phyloP scores from a whole-genome alignment of 37 sponge, comb jelly and placozoan genomes.

The Cladorhizidae sp. region DNA sequence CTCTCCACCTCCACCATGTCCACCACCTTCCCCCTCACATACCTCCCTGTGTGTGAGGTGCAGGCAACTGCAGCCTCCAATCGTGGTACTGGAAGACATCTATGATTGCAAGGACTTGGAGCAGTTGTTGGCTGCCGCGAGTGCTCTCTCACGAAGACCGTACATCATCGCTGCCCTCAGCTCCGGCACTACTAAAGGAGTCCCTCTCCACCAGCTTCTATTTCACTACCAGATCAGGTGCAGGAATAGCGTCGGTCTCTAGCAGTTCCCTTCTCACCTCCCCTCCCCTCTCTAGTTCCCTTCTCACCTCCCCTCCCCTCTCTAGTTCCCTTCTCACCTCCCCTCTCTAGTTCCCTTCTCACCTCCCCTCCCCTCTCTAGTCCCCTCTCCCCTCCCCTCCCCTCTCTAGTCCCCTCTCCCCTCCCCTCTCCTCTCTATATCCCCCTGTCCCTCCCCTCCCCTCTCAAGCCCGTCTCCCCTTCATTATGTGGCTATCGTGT shows the following conservation, averaged over 20 bases:
- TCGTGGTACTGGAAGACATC: slow-evolving; percentile 56
- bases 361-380: too few species aligned
- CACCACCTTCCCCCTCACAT: too few species aligned
- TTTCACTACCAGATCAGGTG: slow-evolving; percentile 65
- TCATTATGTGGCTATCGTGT: background rate
- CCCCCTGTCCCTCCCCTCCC: slow-evolving; percentile 2
- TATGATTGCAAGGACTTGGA: slow-evolving; percentile 57
- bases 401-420: background rate
- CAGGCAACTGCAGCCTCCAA: slow-evolving; percentile 42
- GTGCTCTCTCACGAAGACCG: slow-evolving; percentile 26
- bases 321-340: background rate
- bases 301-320: background rate
- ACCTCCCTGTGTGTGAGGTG: background rate
- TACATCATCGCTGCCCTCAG: slow-evolving; percentile 72
- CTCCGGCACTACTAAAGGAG: slow-evolving; percentile 42
- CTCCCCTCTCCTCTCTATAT: too few species aligned
- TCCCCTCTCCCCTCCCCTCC: too few species aligned
- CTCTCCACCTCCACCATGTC: too few species aligned
- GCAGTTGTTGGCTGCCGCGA: slow-evolving; percentile 46
- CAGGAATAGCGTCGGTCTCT: too few species aligned
- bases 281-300: too few species aligned
- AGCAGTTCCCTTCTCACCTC: background rate
- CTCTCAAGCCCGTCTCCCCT: background rate
- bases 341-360: background rate
- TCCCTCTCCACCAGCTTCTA: slow-evolving; percentile 67